Evolutionary conservation across 2,888 invertebrate genomes (phyloP), one percentile per base, ranked within the genome.

Genomic region (Sipha maydis): DNA sequence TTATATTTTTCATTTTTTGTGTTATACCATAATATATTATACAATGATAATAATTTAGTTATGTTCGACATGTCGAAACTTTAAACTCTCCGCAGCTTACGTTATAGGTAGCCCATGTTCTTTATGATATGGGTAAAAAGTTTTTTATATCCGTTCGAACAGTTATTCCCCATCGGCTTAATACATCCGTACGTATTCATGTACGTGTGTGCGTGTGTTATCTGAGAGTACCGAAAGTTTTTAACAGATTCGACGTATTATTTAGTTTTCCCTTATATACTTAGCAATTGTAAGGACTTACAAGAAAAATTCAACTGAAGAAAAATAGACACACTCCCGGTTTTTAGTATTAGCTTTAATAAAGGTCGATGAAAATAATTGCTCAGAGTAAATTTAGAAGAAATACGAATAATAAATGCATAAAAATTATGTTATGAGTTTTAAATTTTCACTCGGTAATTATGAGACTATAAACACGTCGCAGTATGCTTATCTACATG

Each of bases 61-160:
- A 21, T 9, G 11, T 31, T 78, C 25, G 54, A 34, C 8, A 56
- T 34, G 78, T 56, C 14, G 54, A 31, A 78, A 78, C 31, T 34
- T 25, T 5, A 19, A 11, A 56, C 56, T 54, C 19, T 5, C 4
- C 14, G 31, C 31, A 31, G 31, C 31, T 5, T 56, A 54, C 54
- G 21, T 78, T 14, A 61, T 61, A 25, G 21, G 21, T 61, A 77
- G 77, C 61, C 25, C 3, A 11, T 31, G 54, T 77, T 79, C 25
- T 79, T 56, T 79, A 31, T 79, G 21, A 21, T 79, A 78, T 25
- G 19, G 19, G n/a, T 19, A 28, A 80, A 80, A 67, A 38, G n/a
- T 38, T 28, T 41, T 61, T 67, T 34, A 2, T 80, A 80, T 19
- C 67, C 8, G 19, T 38, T 34, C 25, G 14, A 80, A 61, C n/a